Percentiles rank a stretch among this genome's conserved stretches.
phyloP scores from a whole-genome alignment of 2,888 invertebrate genomes.

The Apotomis betuletana region DNA sequence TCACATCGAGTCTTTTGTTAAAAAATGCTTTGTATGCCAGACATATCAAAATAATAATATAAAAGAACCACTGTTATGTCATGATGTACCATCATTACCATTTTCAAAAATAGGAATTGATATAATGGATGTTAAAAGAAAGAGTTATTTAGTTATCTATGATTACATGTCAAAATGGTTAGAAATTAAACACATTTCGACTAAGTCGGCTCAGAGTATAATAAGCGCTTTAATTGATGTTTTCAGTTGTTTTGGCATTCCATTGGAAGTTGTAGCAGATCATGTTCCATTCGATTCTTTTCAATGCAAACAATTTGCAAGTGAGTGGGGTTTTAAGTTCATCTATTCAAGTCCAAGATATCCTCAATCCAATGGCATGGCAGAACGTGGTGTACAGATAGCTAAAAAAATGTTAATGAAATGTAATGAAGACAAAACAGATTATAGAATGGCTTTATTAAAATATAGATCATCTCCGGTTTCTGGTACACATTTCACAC shows the following conservation, averaged over 20 bases:
- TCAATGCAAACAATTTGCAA: constrained; percentile 13
- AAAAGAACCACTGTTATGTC: constrained; percentile 43
- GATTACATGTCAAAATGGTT: constrained; percentile 24
- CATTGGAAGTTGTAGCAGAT: constrained; percentile 36
- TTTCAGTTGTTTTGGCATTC: constrained; percentile 42
- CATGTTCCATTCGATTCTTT: constrained; percentile 36
- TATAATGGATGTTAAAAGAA: constrained; percentile 30
- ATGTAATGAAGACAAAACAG: background rate
- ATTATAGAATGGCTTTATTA: background rate
- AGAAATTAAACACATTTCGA: constrained; percentile 19
- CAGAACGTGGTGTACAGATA: no score
- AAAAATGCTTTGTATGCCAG: constrained; percentile 44
- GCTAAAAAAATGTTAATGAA: no score
- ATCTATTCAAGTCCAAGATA: no score
- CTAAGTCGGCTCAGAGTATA: no score
- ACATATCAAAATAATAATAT: constrained; percentile 45
- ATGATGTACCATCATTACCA: constrained; percentile 42
- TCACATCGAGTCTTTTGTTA: constrained; percentile 49
- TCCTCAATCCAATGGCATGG: no score
- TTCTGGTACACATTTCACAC: no score
- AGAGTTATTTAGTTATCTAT: constrained; percentile 35
- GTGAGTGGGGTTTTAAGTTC: no score
- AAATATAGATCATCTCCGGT: no score
- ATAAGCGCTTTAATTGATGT: constrained; percentile 23
- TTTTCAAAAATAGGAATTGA: constrained; percentile 44